A percentile compares a stretch with the other conserved stretches of the same genome.
These are phyloP conservation scores for Crenuchus spilurus DNA, from an alignment of 2,797 vertebrate species.

Conservation along the genomic window DNA sequence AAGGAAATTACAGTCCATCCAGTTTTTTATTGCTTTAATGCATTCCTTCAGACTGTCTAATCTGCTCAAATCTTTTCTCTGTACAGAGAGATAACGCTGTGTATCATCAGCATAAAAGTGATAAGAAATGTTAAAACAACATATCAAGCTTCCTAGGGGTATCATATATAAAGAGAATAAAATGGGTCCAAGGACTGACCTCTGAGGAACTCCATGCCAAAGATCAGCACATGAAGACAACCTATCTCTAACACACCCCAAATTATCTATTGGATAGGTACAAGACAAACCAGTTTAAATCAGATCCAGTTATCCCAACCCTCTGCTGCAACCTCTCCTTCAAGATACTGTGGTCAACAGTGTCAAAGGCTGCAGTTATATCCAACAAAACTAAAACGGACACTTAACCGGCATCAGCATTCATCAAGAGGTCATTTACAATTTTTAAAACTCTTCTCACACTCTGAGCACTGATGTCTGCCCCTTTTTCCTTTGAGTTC, in stretches of 20 bases:
- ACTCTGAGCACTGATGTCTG: too few relatives aligned
- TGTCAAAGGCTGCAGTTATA: too few relatives aligned
- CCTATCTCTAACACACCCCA: neutral
- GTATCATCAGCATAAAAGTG: too few relatives aligned
- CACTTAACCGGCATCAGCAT: too few relatives aligned
- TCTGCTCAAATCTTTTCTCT: neutral
- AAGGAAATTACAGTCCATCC: neutral
- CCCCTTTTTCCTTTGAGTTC: too few relatives aligned
- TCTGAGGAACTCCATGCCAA: neutral
- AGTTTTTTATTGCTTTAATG: conserved; percentile 1
- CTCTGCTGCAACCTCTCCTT: neutral
- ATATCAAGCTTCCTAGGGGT: neutral
- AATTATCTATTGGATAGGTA: neutral
- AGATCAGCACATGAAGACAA: neutral
- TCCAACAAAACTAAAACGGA: too few relatives aligned
- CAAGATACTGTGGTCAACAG: too few relatives aligned
- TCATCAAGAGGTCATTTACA: too few relatives aligned
- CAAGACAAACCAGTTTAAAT: neutral
- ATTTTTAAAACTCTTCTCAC: too few relatives aligned
- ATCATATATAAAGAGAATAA: neutral
- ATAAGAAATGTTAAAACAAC: neutral
- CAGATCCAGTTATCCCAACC: neutral
- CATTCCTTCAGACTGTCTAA: neutral
- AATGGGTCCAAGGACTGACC: too few relatives aligned
- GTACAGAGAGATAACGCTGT: neutral